Evolutionary conservation across 2,113 vertebrate genomes (phyloP).

Genomic region (Pitta sordida): DNA sequence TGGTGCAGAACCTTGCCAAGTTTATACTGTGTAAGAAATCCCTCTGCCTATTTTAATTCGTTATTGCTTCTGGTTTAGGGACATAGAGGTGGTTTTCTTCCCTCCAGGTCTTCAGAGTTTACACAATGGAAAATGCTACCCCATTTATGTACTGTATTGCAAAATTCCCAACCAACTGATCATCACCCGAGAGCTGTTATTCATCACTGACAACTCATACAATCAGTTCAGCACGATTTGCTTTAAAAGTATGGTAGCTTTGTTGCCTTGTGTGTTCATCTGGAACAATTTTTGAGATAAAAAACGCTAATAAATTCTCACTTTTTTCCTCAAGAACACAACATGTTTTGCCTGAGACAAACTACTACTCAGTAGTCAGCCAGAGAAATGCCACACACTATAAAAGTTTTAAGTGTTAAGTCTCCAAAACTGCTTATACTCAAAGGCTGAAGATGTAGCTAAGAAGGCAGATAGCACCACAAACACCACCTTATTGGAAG

Average conservation of each 20-base stretch:
- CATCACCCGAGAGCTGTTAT: background rate
- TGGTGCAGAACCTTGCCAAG: background rate
- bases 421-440: background rate
- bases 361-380: background rate
- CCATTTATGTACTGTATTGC: background rate
- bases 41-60: background rate
- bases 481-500: accelerated
- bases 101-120: background rate
- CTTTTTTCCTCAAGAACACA: background rate
- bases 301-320: background rate
- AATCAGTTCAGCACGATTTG: background rate
- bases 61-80: background rate
- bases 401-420: background rate
- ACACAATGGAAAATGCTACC: background rate
- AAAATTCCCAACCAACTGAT: background rate
- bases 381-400: background rate
- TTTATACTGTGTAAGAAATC: background rate
- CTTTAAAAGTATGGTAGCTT: background rate
- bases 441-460: background rate
- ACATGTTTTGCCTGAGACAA: background rate
- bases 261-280: background rate
- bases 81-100: background rate
- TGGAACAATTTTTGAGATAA: background rate
- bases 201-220: background rate
- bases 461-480: background rate